A percentile compares a stretch with the other conserved stretches of the same genome.
Conservation (phyloP, 2,888 invertebrate genomes). For the Noctuana brunneofusca region DNA sequence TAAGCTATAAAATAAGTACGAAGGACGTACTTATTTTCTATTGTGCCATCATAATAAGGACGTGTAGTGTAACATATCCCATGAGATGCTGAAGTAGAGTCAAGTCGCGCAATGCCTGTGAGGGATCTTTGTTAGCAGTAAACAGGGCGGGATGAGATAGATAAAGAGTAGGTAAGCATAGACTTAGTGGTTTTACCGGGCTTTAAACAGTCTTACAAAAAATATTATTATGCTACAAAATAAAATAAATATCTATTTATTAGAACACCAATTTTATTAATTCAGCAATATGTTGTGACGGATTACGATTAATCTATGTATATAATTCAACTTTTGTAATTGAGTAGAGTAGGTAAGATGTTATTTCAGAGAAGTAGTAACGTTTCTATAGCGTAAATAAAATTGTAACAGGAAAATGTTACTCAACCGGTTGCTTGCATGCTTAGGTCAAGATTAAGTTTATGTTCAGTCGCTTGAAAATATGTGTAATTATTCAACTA, state of each 20-base stretch:
- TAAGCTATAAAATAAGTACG: too few relatives aligned
- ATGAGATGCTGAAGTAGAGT: neutral
- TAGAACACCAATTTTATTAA: too few relatives aligned
- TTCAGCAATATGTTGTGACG: neutral
- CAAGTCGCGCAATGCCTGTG: neutral
- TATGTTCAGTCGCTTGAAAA: neutral
- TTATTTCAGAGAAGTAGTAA: neutral
- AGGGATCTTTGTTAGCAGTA: neutral
- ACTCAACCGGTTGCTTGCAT: conserved; percentile 42
- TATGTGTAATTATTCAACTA: neutral
- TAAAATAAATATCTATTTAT: too few relatives aligned
- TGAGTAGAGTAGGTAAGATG: neutral
- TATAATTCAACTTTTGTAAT: neutral
- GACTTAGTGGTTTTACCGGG: neutral
- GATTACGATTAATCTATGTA: neutral
- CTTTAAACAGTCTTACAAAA: too few relatives aligned
- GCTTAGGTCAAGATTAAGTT: conserved; percentile 19
- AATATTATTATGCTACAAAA: too few relatives aligned
- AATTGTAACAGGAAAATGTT: conserved; percentile 3
- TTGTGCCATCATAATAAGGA: too few relatives aligned
- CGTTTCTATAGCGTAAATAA: neutral
- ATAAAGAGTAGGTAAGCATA: neutral
- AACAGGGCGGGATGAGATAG: neutral
- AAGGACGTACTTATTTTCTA: too few relatives aligned
- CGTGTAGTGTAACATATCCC: neutral